These are phyloP conservation scores for Marronus borbonicus DNA, from an alignment of 2,888 invertebrate genomes.

Conservation along the genomic window DNA sequence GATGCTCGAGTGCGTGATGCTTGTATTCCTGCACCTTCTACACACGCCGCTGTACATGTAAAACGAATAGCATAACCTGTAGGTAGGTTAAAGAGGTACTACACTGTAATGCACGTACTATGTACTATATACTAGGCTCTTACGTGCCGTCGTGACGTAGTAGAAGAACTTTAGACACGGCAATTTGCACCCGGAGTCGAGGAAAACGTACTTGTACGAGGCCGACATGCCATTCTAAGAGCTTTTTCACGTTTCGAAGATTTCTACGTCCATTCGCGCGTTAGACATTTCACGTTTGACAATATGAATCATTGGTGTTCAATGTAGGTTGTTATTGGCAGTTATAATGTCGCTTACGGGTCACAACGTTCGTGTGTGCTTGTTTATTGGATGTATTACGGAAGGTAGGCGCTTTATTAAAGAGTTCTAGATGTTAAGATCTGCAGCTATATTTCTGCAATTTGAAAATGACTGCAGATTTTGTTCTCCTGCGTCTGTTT, in stretches of 20 bases:
- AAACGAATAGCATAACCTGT: slow-evolving; percentile 56
- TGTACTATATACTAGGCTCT: slow-evolving; percentile 56
- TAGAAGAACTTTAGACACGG: slow-evolving; percentile 55
- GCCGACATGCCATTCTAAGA: slow-evolving; percentile 26
- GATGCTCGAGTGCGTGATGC: slow-evolving; percentile 57
- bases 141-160: slow-evolving; percentile 60
- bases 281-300: not conserved
- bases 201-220: slow-evolving; percentile 55
- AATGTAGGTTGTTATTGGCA: no score
- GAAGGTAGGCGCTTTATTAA: no score
- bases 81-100: slow-evolving; percentile 56
- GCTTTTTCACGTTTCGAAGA: slow-evolving; percentile 2
- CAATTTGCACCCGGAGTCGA: slow-evolving; percentile 54
- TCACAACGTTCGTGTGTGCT: no score
- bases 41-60: slow-evolving; percentile 2
- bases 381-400: no score
- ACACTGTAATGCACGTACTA: not conserved
- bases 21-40: slow-evolving; percentile 28
- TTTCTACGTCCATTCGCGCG: not conserved
- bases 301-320: no score
- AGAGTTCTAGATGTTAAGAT: no score
- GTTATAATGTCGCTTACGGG: no score
- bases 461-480: no score
- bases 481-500: no score
- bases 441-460: no score